Evolutionary conservation across 2,113 vertebrate genomes (phyloP), one percentile per base, ranked within the genome.

Genomic region (Gnathonemus longibarbis): DNA sequence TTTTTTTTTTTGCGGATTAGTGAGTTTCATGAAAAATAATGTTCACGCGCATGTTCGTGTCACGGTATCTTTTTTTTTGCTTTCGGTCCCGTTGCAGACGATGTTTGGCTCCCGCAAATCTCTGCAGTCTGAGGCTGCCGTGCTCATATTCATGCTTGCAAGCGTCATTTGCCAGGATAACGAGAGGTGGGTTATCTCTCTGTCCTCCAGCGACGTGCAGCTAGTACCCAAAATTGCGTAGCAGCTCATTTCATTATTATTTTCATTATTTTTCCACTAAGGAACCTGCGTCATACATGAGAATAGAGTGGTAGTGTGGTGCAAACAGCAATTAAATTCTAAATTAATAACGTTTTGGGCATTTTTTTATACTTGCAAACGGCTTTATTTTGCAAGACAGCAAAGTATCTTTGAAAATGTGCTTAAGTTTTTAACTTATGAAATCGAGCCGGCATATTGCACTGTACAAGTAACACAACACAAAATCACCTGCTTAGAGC

Each of bases 71-170:
- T 87, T 70, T 27, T 66, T 62, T 66, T 31, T 80, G 49, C 31
- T 5, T 84, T 45, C 88, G 3, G 1, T 62, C 52, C 39, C n/a
- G 8, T 15, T 89, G 45, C 53, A 89, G 92, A 93, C 70, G 48
- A 92, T 91, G 62, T 80, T 84, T 17, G 91, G 85, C 85, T 91
- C 89, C 45, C 91, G 89, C 74, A 90, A 89, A 42, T 77, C 91
- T 42, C 91, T 92, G 49, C 94, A 87, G 62, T 89, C 89, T 46
- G 52, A 94, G 31, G 87, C 93, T 39, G 53, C 95, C 90, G 83
- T 94, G 90, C 46, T 95, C 24, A 91, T 96, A 6, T 56, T 95
- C 45, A 5, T 94, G 87, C 27, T 95, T 13, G 89, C 93, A 5
- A 52, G 87, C 0, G 89, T 86, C 56, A 93, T 70, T 39, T 92